Base-by-base conservation (phyloP, 2,113 vertebrate genomes). In the Crotalus tigris region DNA sequence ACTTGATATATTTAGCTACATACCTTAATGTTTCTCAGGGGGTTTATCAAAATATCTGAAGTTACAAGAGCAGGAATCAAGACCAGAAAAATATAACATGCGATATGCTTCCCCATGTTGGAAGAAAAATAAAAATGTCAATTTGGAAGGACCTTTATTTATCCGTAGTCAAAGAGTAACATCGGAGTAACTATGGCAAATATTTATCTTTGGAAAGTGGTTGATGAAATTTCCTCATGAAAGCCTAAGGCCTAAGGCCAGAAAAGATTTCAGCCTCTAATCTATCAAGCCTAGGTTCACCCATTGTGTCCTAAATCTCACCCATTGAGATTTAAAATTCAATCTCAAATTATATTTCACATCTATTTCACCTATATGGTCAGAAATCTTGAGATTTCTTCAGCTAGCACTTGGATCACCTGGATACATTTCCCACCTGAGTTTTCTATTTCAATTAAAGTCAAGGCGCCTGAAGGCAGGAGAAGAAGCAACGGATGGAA, bases 171-270 rank as follows among this genome's bases (percentile, higher is more conserved):
- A 95, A 96, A 97, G 95, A 96, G 95, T 97, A 97, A 96, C 90
- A 94, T 9, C 88, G 96, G 96, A 97, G 97, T 98, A 97, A 93
- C 94, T 97, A 97, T 97, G 85, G 85, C 93, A 94, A 96, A 94
- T 59, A 91, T 85, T 90, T 91, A 86, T 44, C 92, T 94, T 86
- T 93, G 53, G 92, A 92, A 93, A 93, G 90, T 46, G 4, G 33
- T 39, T 59, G 85, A 53, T 23, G 89, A 93, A 93, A 85, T 39
- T n/a, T 57, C 24, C 4, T 29, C 17, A 29, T 85, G 61, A 75
- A 85, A 85, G 39, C 0, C 49, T 24, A 81, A 11, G 85, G 93
- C 39, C 49, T 26, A 46, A 5, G 49, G 91, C 51, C 9, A 85
- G 3, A 61, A 58, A 23, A 89, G 1, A 87, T 0, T 87, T 51